phyloP scores from a whole-genome alignment of 2,113 vertebrate genomes.

The Danionella cerebrum region DNA sequence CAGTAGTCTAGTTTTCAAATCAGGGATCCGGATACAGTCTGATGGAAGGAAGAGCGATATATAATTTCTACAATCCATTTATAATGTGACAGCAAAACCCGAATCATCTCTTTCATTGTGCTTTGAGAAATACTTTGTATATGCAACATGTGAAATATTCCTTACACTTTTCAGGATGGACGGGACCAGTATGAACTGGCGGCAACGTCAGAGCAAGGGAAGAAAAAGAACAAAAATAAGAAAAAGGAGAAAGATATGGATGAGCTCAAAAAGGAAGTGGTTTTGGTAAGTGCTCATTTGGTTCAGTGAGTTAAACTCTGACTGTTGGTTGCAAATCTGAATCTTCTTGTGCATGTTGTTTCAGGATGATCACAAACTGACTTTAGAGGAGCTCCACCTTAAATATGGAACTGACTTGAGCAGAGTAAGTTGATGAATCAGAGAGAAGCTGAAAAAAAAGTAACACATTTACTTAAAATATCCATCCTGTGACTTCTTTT shows the following conservation, averaged over 20 bases:
- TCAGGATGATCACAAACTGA: slow-evolving; percentile 82
- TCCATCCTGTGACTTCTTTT: background rate
- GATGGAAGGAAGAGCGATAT: too few species aligned
- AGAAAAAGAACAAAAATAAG: slow-evolving; percentile 37
- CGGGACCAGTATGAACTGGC: slow-evolving; percentile 34
- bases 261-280: slow-evolving; percentile 43
- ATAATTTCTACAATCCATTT: too few species aligned
- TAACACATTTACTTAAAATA: too few species aligned
- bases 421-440: slow-evolving; percentile 68
- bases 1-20: too few species aligned
- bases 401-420: slow-evolving; percentile 81
- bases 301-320: background rate
- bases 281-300: slow-evolving; percentile 30
- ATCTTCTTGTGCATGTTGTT: background rate
- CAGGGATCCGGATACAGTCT: too few species aligned
- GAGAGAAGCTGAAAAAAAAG: too few species aligned
- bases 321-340: background rate
- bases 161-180: slow-evolving; percentile 7
- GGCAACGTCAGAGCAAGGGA: slow-evolving; percentile 33
- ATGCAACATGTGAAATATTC: background rate
- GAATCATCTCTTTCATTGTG: too few species aligned
- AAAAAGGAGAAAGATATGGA: slow-evolving; percentile 37
- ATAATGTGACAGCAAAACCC: too few species aligned
- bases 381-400: slow-evolving; percentile 76
- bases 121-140: too few species aligned